Base-by-base conservation (phyloP, 2,797 vertebrate genomes). In the Myiotriccus ornatus region DNA sequence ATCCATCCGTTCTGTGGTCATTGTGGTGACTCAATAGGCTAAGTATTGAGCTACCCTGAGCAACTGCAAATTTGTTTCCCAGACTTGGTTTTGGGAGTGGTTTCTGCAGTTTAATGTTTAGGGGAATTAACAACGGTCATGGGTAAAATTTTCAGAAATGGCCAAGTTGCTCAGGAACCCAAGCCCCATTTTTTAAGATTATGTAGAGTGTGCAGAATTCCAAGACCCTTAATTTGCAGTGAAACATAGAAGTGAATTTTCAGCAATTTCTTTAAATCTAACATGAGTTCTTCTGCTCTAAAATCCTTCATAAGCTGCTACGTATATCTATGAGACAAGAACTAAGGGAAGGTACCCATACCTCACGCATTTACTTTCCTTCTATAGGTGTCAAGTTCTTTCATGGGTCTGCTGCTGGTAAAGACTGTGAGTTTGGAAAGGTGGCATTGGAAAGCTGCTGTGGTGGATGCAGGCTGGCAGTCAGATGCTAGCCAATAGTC, bases 81-180 rank as follows among this genome's bases (percentile, higher is more conserved):
- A 93, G 92, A 91, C 95, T 96, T 91, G 86, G 89, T 89, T 96
- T 94, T 92, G 91, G 90, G 95, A 95, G 90, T 95, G 90, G 92
- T 96, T 96, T 96, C 65, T 96, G 69, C 57, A 91, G 73, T 78
- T 88, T 89, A 93, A 76, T 3, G 12, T 93, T 95, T 94, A 92
- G 89, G 55, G 73, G 87, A 91, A 95, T 86, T 60, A 86, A 76
- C 30, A 6, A 56, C 25, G 53, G 34, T 83, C 92, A 57, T 0
- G 89, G 90, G 60, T 85, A 95, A 68, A 60, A 77, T 74, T 74
- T 95, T 95, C 86, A 90, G 87, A 90, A 77, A n/a, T 62, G 56
- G 25, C 79, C 76, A 84, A 91, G 76, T 84, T 80, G 37, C 50
- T 82, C 2, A 17, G 76, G 82, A 91, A 41, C 60, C 53, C 62